phyloP scores from a whole-genome alignment of 1,140 invertebrate species.

The Zophobas morio region DNA sequence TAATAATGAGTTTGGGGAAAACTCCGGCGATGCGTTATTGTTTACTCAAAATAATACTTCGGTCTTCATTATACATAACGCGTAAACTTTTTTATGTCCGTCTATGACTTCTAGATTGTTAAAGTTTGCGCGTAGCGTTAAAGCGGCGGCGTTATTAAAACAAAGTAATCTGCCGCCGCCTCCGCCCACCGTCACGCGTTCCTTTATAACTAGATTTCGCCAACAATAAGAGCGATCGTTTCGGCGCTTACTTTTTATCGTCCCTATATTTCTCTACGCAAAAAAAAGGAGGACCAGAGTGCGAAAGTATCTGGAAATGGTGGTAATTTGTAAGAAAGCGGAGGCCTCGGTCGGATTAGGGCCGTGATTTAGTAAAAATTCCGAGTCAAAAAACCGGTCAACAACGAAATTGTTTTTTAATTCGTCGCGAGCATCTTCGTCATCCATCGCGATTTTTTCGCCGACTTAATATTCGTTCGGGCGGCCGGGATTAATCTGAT shows the following conservation, averaged over 20 bases:
- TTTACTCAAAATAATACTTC: constrained; percentile 15
- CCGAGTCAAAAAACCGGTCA: constrained; percentile 29
- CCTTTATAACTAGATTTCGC: constrained; percentile 32
- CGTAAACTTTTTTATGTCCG: constrained; percentile 28
- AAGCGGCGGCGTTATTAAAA: constrained; percentile 22
- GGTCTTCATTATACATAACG: constrained; percentile 13
- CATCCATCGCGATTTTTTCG: not conserved
- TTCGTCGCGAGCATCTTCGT: not conserved
- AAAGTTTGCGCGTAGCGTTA: constrained; percentile 10
- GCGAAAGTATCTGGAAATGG: constrained; percentile 37
- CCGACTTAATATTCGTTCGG: constrained; percentile 25
- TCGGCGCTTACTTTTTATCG: constrained; percentile 38
- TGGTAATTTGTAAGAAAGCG: constrained; percentile 25
- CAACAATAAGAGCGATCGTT: constrained; percentile 38
- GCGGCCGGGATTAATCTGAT: constrained; percentile 23
- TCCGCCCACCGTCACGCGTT: constrained; percentile 1
- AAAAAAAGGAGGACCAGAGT: constrained; percentile 17
- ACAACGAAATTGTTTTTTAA: constrained; percentile 35
- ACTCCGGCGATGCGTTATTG: not conserved
- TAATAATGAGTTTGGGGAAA: not conserved
- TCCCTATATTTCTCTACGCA: constrained; percentile 13
- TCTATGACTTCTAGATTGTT: constrained; percentile 28
- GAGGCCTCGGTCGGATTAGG: constrained; percentile 11
- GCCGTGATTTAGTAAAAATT: constrained; percentile 35
- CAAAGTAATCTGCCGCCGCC: constrained; percentile 25